Percentiles rank a stretch among this genome's conserved stretches.
Evolutionary conservation across 2,797 vertebrate genomes (phyloP).

Genomic region (Centropyge bicolor): DNA sequence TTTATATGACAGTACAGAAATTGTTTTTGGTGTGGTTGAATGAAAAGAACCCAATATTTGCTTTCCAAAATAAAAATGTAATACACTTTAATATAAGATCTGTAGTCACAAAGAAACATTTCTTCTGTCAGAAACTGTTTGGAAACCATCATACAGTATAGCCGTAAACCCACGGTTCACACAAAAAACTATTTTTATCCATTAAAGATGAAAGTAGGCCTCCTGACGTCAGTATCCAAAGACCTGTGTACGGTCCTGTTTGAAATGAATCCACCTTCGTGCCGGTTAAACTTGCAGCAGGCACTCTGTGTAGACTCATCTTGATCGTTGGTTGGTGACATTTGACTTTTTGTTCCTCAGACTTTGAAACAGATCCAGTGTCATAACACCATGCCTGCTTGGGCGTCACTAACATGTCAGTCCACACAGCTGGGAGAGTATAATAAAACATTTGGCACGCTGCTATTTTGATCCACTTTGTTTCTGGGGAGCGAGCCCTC

Average conservation of each 20-base stretch:
- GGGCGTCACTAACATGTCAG: constrained; percentile 57
- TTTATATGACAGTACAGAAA: not conserved
- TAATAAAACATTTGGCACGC: constrained; percentile 60
- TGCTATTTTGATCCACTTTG: constrained; percentile 74
- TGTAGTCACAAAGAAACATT: not conserved
- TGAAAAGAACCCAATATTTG: not conserved
- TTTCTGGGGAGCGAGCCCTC: constrained; percentile 50
- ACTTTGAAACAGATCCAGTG: constrained; percentile 57
- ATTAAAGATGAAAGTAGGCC: not conserved
- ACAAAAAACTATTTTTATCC: not conserved
- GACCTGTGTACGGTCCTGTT: not conserved
- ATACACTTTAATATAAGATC: not conserved
- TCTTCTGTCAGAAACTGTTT: not conserved
- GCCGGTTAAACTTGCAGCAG: not conserved
- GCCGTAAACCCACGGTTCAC: not conserved
- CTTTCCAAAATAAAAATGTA: not conserved
- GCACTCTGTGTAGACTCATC: not conserved
- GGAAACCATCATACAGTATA: not conserved
- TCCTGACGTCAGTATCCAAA: not conserved
- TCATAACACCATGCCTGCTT: constrained; percentile 51
- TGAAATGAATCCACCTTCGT: not conserved
- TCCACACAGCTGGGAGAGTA: constrained; percentile 55
- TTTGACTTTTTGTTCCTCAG: constrained; percentile 56
- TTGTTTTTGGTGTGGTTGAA: not conserved
- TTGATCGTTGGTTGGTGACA: constrained; percentile 37